A percentile compares a stretch with the other conserved stretches of the same genome.
These are phyloP conservation scores for Tenualosa thibaudeaui DNA, from an alignment of 2,797 vertebrate genomes.

Conservation along the genomic window DNA sequence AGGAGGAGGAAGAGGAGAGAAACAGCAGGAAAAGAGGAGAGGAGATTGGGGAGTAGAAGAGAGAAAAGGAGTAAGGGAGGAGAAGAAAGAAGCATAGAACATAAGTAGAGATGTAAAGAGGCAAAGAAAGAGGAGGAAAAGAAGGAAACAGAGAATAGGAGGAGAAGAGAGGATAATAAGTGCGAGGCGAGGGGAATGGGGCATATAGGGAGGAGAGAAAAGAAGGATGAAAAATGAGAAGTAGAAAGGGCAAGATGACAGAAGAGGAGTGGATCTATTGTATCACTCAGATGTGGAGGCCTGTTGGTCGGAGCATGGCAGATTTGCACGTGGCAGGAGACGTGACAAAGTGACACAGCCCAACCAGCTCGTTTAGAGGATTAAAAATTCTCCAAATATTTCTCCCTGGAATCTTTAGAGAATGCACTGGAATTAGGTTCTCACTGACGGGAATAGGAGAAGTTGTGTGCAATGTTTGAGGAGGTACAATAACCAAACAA, in stretches of 20 bases:
- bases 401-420: not conserved
- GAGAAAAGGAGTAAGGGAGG: not conserved
- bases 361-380: not conserved
- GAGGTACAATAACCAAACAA: not conserved
- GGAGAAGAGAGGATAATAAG: conserved; percentile 23
- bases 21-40: not conserved
- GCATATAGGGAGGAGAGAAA: not conserved
- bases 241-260: not conserved
- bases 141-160: conserved; percentile 28
- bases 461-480: not conserved
- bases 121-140: not conserved
- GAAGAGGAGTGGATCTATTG: conserved; percentile 40
- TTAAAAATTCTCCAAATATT: not conserved
- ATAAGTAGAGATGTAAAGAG: not conserved
- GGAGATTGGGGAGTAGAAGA: not conserved
- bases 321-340: conserved; percentile 47
- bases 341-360: conserved; percentile 22
- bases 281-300: conserved; percentile 35
- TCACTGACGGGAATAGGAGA: not conserved
- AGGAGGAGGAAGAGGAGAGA: not conserved
- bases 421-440: not conserved
- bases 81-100: not conserved
- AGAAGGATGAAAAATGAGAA: not conserved
- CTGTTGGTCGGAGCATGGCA: conserved; percentile 64
- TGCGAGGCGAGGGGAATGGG: not conserved